Conservation (phyloP, 2,888 invertebrate genomes). For the Tholera decimalis region DNA sequence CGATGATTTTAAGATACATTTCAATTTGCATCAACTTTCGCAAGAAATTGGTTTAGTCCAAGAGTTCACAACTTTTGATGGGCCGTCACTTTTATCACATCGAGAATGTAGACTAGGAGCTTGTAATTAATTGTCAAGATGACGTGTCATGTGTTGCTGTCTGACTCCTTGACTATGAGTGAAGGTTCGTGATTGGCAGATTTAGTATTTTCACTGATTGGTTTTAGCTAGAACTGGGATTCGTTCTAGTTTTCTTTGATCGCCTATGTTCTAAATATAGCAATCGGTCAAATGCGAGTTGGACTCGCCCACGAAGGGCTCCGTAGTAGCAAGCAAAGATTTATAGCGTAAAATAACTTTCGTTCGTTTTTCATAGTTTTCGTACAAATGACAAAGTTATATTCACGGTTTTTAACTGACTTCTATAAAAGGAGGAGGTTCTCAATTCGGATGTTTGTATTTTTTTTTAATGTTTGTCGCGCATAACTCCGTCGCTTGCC, state of each 20-base stretch:
- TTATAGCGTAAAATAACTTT: no score
- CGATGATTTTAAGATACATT: not conserved
- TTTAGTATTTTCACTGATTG: constrained; percentile 16
- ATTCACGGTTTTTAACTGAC: no score
- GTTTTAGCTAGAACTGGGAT: constrained; percentile 8
- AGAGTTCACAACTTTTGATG: constrained; percentile 48
- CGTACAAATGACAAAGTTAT: no score
- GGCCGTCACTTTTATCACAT: constrained; percentile 54
- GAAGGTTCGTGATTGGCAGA: constrained; percentile 44
- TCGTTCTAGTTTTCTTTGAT: constrained; percentile 14
- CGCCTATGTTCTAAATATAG: no score
- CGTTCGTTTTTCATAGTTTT: no score
- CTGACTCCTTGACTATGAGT: constrained; percentile 43
- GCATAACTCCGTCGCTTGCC: no score
- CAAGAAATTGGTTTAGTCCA: constrained; percentile 45
- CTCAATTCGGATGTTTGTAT: no score
- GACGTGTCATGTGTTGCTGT: constrained; percentile 46
- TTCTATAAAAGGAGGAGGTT: no score
- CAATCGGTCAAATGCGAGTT: no score
- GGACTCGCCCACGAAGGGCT: no score
- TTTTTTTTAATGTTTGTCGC: no score
- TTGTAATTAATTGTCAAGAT: constrained; percentile 54
- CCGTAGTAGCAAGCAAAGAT: no score
- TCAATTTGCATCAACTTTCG: not conserved
- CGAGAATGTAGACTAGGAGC: constrained; percentile 35